Percentiles rank a stretch among this genome's conserved stretches.
These are phyloP conservation scores for Coendou prehensilis DNA, from an alignment of 2,797 vertebrate genomes.

Conservation along the genomic window DNA sequence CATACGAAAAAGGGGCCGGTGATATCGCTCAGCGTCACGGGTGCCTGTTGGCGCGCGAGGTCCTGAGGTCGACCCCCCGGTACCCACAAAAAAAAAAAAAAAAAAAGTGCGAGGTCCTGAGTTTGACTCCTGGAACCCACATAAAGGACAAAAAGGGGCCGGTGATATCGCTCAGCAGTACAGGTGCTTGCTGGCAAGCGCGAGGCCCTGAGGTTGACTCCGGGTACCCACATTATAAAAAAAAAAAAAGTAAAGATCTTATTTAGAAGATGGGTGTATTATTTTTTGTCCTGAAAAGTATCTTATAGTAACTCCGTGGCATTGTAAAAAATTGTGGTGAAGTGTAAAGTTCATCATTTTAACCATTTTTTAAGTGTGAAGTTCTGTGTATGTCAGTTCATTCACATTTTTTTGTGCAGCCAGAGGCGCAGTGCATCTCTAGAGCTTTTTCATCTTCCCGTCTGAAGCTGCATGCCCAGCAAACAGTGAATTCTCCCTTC, in stretches of 20 bases:
- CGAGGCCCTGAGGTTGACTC: no score
- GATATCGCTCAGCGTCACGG: no score
- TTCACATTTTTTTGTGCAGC: neutral
- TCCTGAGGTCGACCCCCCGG: no score
- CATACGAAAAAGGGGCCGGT: no score
- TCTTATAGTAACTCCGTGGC: neutral
- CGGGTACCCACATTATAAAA: no score
- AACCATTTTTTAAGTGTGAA: neutral
- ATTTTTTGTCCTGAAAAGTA: neutral
- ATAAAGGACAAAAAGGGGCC: no score
- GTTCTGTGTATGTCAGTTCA: neutral
- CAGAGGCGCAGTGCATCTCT: neutral
- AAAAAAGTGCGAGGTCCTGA: neutral
- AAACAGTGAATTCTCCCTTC: neutral
- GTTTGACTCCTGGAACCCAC: no score
- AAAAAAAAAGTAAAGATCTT: constrained; percentile 56
- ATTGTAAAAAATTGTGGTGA: neutral
- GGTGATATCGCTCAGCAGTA: no score
- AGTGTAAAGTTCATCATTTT: neutral
- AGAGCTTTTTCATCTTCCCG: neutral
- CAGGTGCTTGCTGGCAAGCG: no score
- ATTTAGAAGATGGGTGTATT: constrained; percentile 7
- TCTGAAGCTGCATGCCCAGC: neutral
- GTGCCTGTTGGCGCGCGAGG: no score
- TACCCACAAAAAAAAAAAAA: neutral